phyloP scores from a whole-genome alignment of 2,797 vertebrate genomes.

The Acomys russatus region DNA sequence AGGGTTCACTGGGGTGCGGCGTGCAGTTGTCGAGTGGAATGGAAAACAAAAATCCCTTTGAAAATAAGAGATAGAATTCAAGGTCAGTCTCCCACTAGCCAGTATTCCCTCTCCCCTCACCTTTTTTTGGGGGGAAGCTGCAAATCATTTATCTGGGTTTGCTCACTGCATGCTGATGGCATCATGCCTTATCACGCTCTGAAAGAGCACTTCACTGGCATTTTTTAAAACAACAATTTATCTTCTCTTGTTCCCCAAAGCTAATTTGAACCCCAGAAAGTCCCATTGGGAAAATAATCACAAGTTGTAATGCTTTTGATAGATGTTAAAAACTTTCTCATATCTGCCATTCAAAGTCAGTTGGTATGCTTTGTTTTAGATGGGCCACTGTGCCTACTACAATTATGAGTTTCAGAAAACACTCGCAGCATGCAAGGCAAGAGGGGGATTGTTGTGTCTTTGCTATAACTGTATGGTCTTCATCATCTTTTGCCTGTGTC shows the following conservation, averaged over 20 bases:
- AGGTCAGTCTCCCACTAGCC: conserved; percentile 89
- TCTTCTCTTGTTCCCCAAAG: conserved; percentile 83
- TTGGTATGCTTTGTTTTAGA: conserved; percentile 18
- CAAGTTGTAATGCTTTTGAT: conserved; percentile 74
- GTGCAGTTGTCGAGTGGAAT: conserved; percentile 86
- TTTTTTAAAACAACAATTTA: conserved; percentile 84
- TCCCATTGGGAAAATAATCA: conserved; percentile 78
- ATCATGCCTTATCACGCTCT: conserved; percentile 82
- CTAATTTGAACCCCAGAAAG: conserved; percentile 79
- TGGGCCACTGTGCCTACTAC: not conserved
- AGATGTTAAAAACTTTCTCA: conserved; percentile 78
- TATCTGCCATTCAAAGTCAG: conserved; percentile 58
- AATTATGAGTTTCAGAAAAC: conserved; percentile 47
- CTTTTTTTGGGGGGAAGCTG: conserved; percentile 86
- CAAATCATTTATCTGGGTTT: conserved; percentile 88
- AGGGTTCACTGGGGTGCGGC: conserved; percentile 86
- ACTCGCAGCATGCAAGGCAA: conserved; percentile 1
- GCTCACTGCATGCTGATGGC: conserved; percentile 79
- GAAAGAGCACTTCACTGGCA: conserved; percentile 80
- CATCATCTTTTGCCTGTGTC: not conserved
- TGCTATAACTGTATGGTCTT: not conserved
- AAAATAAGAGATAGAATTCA: conserved; percentile 90
- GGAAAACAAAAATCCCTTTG: conserved; percentile 87
- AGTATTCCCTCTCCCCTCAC: conserved; percentile 79
- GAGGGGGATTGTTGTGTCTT: not conserved